Conservation (phyloP, 2,797 vertebrate species). For the Notamacropus eugenii region DNA sequence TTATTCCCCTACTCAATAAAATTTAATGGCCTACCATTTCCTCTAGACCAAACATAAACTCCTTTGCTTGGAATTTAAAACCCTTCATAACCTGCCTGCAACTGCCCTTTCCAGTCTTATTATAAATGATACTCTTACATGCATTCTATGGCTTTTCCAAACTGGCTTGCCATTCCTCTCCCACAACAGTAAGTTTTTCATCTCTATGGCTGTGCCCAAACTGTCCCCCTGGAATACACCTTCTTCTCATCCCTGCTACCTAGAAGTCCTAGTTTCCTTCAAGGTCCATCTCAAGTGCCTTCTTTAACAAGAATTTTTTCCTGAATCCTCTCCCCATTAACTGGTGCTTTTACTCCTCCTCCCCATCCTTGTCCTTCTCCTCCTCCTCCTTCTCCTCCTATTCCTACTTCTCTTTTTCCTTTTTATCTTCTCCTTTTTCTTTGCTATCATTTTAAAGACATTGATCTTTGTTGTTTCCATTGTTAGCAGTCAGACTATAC, state of each 20-base stretch:
- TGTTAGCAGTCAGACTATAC: conserved; percentile 85
- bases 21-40: neutral
- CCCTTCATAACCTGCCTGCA: neutral
- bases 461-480: conserved; percentile 89
- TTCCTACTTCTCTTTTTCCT: neutral
- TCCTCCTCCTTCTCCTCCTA: too few relatives aligned
- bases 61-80: neutral
- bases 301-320: neutral
- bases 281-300: neutral
- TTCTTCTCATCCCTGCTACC: neutral
- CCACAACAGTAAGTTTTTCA: neutral
- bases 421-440: neutral
- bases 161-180: neutral
- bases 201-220: neutral
- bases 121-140: neutral
- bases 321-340: neutral
- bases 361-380: too few relatives aligned
- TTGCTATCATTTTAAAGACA: conserved; percentile 88
- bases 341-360: neutral
- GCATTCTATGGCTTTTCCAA: neutral
- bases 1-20: neutral
- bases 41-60: neutral
- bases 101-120: neutral
- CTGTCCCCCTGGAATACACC: neutral
- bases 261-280: neutral